These are phyloP conservation scores for Eurosta solidaginis DNA, from an alignment of 1,140 invertebrate species.

Conservation along the genomic window DNA sequence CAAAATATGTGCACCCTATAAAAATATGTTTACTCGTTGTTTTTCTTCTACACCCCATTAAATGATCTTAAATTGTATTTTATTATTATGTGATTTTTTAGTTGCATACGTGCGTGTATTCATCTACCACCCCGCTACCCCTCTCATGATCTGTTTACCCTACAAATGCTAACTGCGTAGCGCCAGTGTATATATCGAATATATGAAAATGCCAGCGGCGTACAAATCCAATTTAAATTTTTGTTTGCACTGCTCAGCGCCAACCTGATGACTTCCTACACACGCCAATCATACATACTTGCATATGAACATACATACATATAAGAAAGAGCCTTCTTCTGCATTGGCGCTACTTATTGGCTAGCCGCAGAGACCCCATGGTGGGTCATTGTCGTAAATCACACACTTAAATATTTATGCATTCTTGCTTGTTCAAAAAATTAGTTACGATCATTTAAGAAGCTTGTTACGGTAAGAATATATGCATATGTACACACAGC, in stretches of 20 bases:
- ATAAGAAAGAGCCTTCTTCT: not conserved
- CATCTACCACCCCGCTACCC: not conserved
- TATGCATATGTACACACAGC: too few relatives aligned
- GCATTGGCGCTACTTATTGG: not conserved
- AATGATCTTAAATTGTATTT: constrained; percentile 19
- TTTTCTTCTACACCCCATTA: not conserved
- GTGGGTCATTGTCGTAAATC: constrained; percentile 59
- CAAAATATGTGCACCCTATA: not conserved
- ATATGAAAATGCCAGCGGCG: constrained; percentile 51
- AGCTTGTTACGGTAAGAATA: too few relatives aligned
- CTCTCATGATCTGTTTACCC: not conserved
- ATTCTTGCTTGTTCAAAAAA: constrained; percentile 59
- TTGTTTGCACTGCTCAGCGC: not conserved
- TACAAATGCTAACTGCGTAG: not conserved
- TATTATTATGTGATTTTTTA: not conserved
- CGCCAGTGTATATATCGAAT: constrained; percentile 28
- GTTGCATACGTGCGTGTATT: not conserved
- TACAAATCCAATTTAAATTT: constrained; percentile 60
- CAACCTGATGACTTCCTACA: not conserved
- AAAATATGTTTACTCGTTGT: too few relatives aligned
- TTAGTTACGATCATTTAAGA: constrained; percentile 44
- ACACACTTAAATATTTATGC: constrained; percentile 61
- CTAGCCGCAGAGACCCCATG: constrained; percentile 45
- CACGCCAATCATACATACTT: not conserved
- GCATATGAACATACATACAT: not conserved